These are phyloP conservation scores for Megaceryle torquata DNA, from an alignment of 2,113 vertebrate genomes.

Conservation along the genomic window DNA sequence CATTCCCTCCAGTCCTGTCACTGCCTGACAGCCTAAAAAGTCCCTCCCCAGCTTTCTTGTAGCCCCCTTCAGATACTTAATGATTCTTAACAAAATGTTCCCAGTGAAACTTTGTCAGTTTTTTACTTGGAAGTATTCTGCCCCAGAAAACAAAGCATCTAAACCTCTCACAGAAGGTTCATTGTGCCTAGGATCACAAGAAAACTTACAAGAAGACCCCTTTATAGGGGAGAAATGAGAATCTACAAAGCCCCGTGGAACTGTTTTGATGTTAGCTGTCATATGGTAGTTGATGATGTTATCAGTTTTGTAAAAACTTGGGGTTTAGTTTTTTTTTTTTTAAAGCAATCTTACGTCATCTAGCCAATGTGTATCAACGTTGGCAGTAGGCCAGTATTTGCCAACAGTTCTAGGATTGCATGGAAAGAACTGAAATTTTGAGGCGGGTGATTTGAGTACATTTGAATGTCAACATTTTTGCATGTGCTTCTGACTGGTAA, in stretches of 20 bases:
- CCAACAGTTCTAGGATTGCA: not conserved
- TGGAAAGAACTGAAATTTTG: not conserved
- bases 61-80: not conserved
- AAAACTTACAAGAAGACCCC: not conserved
- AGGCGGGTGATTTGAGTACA: not conserved
- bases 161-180: not conserved
- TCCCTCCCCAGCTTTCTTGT: too few relatives aligned
- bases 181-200: not conserved
- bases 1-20: too few relatives aligned
- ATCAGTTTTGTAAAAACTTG: slow-evolving; percentile 31
- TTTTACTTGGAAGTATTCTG: not conserved
- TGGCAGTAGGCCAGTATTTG: slow-evolving; percentile 48
- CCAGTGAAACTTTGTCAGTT: not conserved
- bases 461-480: not conserved
- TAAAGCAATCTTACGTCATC: slow-evolving; percentile 27
- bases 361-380: not conserved
- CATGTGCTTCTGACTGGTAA: not conserved
- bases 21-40: too few relatives aligned
- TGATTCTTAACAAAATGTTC: not conserved
- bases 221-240: not conserved
- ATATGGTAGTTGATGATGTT: not conserved
- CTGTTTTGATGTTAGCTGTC: slow-evolving; percentile 20
- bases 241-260: not conserved
- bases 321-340: not conserved
- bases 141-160: not conserved